Evolutionary conservation across 2,888 invertebrate species (phyloP).

Genomic region (Mythimna lalbum): DNA sequence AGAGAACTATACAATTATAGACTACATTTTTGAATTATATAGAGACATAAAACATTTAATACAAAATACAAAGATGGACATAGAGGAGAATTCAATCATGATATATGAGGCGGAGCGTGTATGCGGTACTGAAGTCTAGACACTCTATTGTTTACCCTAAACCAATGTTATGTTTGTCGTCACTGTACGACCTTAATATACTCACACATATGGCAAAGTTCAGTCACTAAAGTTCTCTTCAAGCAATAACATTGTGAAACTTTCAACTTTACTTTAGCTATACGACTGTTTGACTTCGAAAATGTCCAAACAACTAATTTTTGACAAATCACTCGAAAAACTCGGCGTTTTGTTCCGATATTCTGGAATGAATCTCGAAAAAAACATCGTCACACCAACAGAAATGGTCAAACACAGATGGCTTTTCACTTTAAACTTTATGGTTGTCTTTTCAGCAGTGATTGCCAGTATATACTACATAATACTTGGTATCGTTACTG

Average conservation of each 20-base stretch:
- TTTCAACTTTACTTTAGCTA: not conserved
- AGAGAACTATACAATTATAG: too few relatives aligned
- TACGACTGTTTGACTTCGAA: conserved; percentile 2
- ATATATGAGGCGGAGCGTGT: conserved; percentile 30
- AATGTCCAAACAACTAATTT: conserved; percentile 47
- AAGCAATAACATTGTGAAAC: not conserved
- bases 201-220: not conserved
- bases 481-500: conserved; percentile 55
- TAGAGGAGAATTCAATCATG: not conserved
- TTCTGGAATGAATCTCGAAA: conserved; percentile 65
- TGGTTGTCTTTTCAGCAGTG: conserved; percentile 63
- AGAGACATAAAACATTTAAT: too few relatives aligned
- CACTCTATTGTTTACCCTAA: conserved; percentile 36
- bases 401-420: conserved; percentile 62
- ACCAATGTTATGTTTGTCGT: conserved; percentile 21
- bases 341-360: conserved; percentile 61
- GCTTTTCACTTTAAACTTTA: conserved; percentile 64
- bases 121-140: conserved; percentile 26
- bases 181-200: conserved; percentile 5
- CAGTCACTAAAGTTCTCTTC: conserved; percentile 10
- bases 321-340: conserved; percentile 66
- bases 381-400: conserved; percentile 42
- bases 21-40: too few relatives aligned
- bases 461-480: conserved; percentile 61
- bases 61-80: not conserved